These are phyloP conservation scores for Augiades crinisus DNA, from an alignment of 2,888 invertebrate genomes.

Conservation along the genomic window DNA sequence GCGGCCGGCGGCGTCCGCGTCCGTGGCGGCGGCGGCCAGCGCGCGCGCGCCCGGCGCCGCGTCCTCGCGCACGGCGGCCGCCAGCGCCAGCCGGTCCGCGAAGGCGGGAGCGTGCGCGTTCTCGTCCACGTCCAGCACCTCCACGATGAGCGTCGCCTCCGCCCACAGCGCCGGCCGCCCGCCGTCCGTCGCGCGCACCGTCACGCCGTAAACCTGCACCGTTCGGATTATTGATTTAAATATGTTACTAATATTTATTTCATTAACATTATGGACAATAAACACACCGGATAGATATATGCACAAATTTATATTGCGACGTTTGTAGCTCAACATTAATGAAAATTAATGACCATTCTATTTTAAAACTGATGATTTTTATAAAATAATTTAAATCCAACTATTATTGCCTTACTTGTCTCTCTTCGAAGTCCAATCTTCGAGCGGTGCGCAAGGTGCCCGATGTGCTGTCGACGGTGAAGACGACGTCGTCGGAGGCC, in stretches of 20 bases:
- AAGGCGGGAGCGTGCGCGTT: slow-evolving; percentile 93
- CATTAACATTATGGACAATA: no score
- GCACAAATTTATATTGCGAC: no score
- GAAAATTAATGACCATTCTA: no score
- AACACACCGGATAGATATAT: no score
- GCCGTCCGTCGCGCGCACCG: slow-evolving; percentile 91
- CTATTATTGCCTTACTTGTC: no score
- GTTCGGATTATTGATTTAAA: no score
- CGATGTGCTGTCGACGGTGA: slow-evolving; percentile 91
- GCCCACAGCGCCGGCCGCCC: slow-evolving; percentile 91
- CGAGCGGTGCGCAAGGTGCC: slow-evolving; percentile 92
- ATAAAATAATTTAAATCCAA: no score
- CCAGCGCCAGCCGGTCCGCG: slow-evolving; percentile 86
- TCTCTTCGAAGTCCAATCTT: slow-evolving; percentile 92
- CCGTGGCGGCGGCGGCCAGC: slow-evolving; percentile 88
- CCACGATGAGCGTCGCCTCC: slow-evolving; percentile 90
- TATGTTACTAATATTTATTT: no score
- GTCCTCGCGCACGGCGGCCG: slow-evolving; percentile 90
- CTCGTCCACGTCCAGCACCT: slow-evolving; percentile 97
- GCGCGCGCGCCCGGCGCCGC: slow-evolving; percentile 89
- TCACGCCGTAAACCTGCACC: slow-evolving; percentile 88
- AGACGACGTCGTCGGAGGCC: slow-evolving; percentile 84
- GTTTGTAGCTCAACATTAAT: no score
- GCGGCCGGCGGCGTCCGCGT: slow-evolving; percentile 89
- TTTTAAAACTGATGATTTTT: no score